Evolutionary conservation across 2,113 vertebrate genomes (phyloP).

Genomic region (Phylloscopus trochilus): DNA sequence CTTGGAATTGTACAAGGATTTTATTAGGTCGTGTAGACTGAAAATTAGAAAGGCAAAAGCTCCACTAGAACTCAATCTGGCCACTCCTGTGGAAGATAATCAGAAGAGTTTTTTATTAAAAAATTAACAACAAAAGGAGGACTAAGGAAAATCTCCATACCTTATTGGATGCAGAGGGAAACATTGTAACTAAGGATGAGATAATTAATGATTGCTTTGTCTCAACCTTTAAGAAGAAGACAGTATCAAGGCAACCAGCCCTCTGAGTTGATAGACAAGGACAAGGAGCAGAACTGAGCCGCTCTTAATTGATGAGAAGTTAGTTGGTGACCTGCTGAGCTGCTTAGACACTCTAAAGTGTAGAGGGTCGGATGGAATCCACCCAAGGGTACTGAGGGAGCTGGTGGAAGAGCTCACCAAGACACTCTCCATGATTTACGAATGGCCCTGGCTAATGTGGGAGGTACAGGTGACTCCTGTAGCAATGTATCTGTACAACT

Average conservation of each 20-base stretch:
- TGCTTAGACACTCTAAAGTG: background rate
- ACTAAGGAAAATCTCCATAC: background rate
- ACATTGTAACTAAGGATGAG: background rate
- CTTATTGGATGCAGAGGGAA: background rate
- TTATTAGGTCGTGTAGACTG: background rate
- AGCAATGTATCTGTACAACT: no score
- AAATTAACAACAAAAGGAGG: background rate
- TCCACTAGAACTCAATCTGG: background rate
- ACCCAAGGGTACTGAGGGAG: background rate
- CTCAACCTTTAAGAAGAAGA: background rate
- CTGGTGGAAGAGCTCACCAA: background rate
- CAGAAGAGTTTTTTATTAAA: background rate
- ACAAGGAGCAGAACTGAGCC: background rate
- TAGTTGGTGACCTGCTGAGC: background rate
- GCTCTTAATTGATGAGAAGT: background rate
- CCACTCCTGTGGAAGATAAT: background rate
- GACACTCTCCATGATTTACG: background rate
- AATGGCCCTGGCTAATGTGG: accelerated
- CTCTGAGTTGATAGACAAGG: background rate
- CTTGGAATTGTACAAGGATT: accelerated
- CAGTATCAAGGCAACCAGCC: background rate
- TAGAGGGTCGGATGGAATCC: background rate
- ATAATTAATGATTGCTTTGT: background rate
- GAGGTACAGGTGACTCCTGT: background rate
- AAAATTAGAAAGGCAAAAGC: background rate